phyloP scores from a whole-genome alignment of 2,888 invertebrate genomes.

The Tetranychus piercei region DNA sequence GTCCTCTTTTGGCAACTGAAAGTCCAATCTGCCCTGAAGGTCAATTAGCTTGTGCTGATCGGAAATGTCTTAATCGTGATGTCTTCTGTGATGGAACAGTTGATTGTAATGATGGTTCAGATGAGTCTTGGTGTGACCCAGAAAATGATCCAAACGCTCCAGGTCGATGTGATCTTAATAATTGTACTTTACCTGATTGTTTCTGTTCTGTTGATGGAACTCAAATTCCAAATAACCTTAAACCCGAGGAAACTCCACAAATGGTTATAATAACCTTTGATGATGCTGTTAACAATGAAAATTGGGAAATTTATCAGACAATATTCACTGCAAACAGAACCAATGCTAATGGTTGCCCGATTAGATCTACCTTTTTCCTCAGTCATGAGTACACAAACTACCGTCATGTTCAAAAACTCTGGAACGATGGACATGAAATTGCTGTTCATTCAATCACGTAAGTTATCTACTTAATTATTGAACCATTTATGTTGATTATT shows the following conservation, averaged over 20 bases:
- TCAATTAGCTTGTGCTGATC: slow-evolving; percentile 54
- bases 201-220: slow-evolving; percentile 83
- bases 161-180: slow-evolving; percentile 51
- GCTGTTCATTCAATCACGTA: slow-evolving; percentile 74
- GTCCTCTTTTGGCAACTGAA: slow-evolving; percentile 48
- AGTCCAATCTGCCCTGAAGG: slow-evolving; percentile 45
- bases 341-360: slow-evolving; percentile 73
- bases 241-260: slow-evolving; percentile 73
- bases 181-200: slow-evolving; percentile 67
- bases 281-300: slow-evolving; percentile 77
- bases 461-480: slow-evolving; percentile 30
- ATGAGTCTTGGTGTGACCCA: slow-evolving; percentile 44
- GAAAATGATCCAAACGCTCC: slow-evolving; percentile 50
- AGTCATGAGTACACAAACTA: slow-evolving; percentile 83
- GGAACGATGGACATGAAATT: slow-evolving; percentile 75
- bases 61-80: slow-evolving; percentile 51
- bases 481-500: not conserved
- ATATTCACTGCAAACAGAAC: slow-evolving; percentile 58
- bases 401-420: slow-evolving; percentile 70
- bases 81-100: slow-evolving; percentile 60
- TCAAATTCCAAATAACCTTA: slow-evolving; percentile 59
- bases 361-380: slow-evolving; percentile 78
- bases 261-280: slow-evolving; percentile 81
- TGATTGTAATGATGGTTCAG: slow-evolving; percentile 60
- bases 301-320: slow-evolving; percentile 66